Percentiles rank a stretch among this genome's conserved stretches.
Evolutionary conservation across 2,113 vertebrate species (phyloP).

Genomic region (Pavo muticus): DNA sequence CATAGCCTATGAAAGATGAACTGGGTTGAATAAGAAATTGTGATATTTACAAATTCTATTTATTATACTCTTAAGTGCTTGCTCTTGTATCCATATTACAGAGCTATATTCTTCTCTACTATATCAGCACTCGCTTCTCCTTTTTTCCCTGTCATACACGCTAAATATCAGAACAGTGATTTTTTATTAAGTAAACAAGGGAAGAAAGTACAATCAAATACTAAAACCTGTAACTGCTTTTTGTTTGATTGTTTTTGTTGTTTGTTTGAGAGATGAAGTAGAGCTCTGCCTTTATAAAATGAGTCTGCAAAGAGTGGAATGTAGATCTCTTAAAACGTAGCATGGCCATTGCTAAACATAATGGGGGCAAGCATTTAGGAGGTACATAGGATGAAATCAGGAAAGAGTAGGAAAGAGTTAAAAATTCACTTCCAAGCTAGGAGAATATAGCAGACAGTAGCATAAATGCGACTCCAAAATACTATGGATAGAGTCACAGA

Average conservation of each 20-base stretch:
- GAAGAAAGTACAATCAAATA: background rate
- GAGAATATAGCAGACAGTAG: background rate
- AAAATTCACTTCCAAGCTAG: background rate
- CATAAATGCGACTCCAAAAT: background rate
- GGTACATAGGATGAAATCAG: background rate
- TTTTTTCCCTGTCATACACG: background rate
- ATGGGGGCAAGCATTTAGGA: background rate
- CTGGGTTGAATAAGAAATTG: background rate
- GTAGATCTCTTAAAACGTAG: background rate
- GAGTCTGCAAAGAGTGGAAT: background rate
- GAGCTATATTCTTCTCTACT: background rate
- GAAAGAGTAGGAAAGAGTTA: background rate
- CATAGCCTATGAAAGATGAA: background rate
- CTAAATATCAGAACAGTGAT: background rate
- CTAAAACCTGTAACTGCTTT: background rate
- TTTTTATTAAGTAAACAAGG: background rate
- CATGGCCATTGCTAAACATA: background rate
- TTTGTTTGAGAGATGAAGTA: background rate
- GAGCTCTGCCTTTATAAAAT: background rate
- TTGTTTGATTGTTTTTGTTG: background rate
- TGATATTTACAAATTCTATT: background rate
- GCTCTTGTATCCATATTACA: background rate
- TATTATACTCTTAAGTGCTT: background rate
- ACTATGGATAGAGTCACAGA: background rate
- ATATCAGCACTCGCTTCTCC: background rate